These are phyloP conservation scores for Autographa gamma DNA, from an alignment of 2,888 invertebrate species.

Conservation along the genomic window DNA sequence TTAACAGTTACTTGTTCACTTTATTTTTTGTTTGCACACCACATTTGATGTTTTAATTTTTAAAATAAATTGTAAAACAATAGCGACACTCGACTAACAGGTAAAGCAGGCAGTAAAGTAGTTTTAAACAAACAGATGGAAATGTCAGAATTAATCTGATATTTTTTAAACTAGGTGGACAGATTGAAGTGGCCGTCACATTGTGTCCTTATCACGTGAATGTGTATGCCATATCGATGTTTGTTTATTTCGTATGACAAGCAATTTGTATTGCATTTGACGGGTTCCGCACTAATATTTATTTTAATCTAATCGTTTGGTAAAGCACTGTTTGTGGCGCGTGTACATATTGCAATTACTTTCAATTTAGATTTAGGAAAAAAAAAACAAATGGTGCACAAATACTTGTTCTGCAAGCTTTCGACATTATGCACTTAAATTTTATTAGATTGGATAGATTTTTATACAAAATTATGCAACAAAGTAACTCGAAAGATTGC, in stretches of 20 bases:
- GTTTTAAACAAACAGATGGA: conserved; percentile 25
- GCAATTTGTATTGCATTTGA: conserved; percentile 15
- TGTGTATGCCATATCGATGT: conserved; percentile 30
- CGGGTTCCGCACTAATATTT: conserved; percentile 6
- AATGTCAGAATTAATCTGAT: conserved; percentile 51
- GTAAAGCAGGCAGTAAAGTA: conserved; percentile 22
- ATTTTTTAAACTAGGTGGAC: conserved; percentile 50
- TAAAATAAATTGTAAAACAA: conserved; percentile 19
- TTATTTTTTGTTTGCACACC: conserved; percentile 15
- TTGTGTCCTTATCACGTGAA: conserved; percentile 55
- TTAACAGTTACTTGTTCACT: conserved; percentile 34
- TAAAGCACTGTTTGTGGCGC: too few species aligned
- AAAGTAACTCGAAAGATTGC: too few species aligned
- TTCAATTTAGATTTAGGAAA: too few species aligned
- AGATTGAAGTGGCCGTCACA: conserved; percentile 61
- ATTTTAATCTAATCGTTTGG: background rate
- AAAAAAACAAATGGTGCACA: too few species aligned
- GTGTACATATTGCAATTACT: too few species aligned
- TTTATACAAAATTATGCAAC: too few species aligned
- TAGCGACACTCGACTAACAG: conserved; percentile 17
- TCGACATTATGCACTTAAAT: too few species aligned
- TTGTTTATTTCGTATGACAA: conserved; percentile 31
- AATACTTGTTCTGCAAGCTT: too few species aligned
- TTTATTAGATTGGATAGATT: too few species aligned
- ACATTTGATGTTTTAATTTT: conserved; percentile 25